Conservation (phyloP, 2,888 invertebrate genomes). For the Sylvicola fuscatus region DNA sequence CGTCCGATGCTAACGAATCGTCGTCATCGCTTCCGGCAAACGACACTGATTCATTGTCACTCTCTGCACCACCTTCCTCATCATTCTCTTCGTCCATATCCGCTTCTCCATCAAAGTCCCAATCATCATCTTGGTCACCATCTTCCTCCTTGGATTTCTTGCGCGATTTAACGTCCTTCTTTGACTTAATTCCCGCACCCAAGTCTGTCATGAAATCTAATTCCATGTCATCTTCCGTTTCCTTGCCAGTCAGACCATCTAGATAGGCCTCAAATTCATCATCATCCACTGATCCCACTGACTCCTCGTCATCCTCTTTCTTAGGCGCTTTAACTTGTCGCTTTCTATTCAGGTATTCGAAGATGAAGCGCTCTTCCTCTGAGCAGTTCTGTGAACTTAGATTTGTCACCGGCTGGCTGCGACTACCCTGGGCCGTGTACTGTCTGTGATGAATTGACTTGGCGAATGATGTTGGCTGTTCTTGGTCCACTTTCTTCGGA, state of each 20-base stretch:
- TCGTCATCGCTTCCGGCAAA: conserved; percentile 12
- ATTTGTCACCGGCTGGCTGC: conserved; percentile 52
- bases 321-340: conserved; percentile 24
- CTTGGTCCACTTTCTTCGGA: conserved; percentile 40
- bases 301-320: conserved; percentile 34
- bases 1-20: conserved; percentile 20
- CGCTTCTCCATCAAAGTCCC: conserved; percentile 17
- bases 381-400: conserved; percentile 53
- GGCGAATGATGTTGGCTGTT: conserved; percentile 4
- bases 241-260: conserved; percentile 18
- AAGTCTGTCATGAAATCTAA: conserved; percentile 12
- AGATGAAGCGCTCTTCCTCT: conserved; percentile 74
- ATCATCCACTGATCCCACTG: conserved; percentile 49
- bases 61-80: conserved; percentile 12
- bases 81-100: conserved; percentile 15
- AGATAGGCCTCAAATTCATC: conserved; percentile 32
- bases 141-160: conserved; percentile 8
- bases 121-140: conserved; percentile 16
- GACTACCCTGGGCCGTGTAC: conserved; percentile 47
- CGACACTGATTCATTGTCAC: conserved; percentile 17
- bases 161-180: conserved; percentile 3
- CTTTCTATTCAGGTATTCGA: conserved; percentile 35
- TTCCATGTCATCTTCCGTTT: conserved; percentile 15
- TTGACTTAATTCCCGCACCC: conserved; percentile 1
- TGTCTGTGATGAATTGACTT: conserved; percentile 26